These are phyloP conservation scores for Platycheirus albimanus DNA, from an alignment of 2,888 invertebrate genomes.

Conservation along the genomic window DNA sequence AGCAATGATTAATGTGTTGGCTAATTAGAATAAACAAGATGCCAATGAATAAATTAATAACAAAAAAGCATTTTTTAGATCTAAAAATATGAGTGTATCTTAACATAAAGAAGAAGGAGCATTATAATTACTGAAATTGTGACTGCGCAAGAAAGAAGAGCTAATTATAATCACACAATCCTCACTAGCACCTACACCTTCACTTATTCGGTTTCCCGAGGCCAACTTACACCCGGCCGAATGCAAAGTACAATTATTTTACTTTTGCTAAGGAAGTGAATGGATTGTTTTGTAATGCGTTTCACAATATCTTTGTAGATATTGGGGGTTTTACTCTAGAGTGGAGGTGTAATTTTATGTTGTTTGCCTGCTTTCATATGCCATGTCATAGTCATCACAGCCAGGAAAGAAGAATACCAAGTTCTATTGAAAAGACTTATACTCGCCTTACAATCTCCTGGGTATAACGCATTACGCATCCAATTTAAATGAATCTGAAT, in stretches of 20 bases:
- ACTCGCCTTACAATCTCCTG: constrained; percentile 3
- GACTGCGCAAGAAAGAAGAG: constrained; percentile 41
- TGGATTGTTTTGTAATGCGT: background rate
- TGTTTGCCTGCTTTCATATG: background rate
- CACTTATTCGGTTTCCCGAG: background rate
- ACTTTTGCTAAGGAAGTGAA: constrained; percentile 5
- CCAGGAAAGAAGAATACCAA: too few species aligned
- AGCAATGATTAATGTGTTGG: constrained; percentile 36
- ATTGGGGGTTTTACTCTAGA: too few species aligned
- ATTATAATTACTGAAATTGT: constrained; percentile 62
- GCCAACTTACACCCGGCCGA: background rate
- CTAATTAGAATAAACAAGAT: constrained; percentile 55
- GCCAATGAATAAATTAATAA: constrained; percentile 55
- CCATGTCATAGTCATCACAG: too few species aligned
- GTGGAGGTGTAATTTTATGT: background rate
- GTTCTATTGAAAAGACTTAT: constrained; percentile 11
- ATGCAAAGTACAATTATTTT: background rate
- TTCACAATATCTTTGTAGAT: background rate
- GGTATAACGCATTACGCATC: background rate
- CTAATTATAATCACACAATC: constrained; percentile 62
- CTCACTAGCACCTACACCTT: background rate
- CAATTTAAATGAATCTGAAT: background rate
- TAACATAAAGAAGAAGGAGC: background rate
- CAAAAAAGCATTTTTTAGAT: constrained; percentile 11
- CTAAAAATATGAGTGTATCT: constrained; percentile 16